A percentile compares a stretch with the other conserved stretches of the same genome.
Evolutionary conservation across 2,797 vertebrate genomes (phyloP).

Genomic region (Anisognathus igniventris): DNA sequence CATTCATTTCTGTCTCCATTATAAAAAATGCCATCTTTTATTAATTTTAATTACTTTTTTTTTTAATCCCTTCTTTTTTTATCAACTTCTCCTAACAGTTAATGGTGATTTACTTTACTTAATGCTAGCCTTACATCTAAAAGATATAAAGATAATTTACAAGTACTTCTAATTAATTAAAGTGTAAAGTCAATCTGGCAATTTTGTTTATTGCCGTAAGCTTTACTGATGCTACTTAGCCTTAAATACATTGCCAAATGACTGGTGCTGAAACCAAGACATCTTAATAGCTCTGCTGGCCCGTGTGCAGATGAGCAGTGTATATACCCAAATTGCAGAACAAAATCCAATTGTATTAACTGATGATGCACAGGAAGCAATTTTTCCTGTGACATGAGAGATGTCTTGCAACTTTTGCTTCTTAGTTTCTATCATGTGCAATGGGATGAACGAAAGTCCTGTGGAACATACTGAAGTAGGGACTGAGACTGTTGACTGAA

Average conservation of each 20-base stretch:
- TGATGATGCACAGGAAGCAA: neutral
- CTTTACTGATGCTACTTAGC: neutral
- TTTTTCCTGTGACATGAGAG: neutral
- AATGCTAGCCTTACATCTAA: neutral
- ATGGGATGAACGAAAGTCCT: neutral
- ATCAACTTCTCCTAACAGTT: neutral
- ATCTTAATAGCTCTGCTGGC: conserved; percentile 10
- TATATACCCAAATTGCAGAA: neutral
- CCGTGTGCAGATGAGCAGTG: neutral
- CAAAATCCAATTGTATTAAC: neutral
- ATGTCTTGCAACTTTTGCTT: neutral
- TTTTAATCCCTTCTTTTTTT: neutral
- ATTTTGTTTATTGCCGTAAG: neutral
- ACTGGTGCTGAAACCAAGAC: neutral
- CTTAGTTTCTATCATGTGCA: neutral
- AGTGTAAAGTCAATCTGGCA: neutral
- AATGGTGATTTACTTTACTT: neutral
- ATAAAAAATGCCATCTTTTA: neutral
- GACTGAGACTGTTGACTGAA: neutral
- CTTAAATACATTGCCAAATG: neutral
- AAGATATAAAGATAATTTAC: neutral
- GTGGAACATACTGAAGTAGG: neutral
- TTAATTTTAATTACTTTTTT: neutral
- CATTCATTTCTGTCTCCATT: neutral
- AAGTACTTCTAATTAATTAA: neutral